phyloP scores from a whole-genome alignment of 2,888 invertebrate species.

The Chrysolina oricalcia region DNA sequence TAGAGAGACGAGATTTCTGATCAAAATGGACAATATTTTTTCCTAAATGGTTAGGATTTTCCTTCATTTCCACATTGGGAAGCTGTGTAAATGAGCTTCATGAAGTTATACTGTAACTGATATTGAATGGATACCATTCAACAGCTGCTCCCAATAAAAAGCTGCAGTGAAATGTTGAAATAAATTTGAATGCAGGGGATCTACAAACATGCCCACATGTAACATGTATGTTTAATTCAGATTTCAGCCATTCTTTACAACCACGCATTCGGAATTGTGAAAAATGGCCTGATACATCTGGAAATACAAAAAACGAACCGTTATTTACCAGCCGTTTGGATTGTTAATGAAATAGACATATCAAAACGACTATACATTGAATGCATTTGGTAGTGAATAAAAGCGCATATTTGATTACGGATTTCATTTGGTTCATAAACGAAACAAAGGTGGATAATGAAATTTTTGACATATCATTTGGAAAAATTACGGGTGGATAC shows the following conservation, averaged over 20 bases:
- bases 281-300: not conserved
- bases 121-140: not conserved
- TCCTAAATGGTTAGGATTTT: not conserved
- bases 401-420: not conserved
- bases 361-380: not conserved
- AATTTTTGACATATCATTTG: not conserved
- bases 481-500: not conserved
- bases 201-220: not conserved
- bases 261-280: conserved; percentile 6
- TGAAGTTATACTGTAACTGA: not conserved
- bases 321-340: conserved; percentile 5
- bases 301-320: not conserved
- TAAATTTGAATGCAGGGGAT: not conserved
- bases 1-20: not conserved
- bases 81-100: not conserved
- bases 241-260: not conserved
- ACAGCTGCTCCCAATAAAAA: not conserved
- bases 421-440: not conserved
- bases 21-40: not conserved
- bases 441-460: not conserved
- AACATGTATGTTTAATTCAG: conserved; percentile 15
- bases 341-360: conserved; percentile 17
- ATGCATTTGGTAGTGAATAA: not conserved
- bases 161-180: not conserved
- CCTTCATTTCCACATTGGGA: not conserved